Conservation (phyloP, 2,888 invertebrate species). For the Caenorhabditis uteleia region DNA sequence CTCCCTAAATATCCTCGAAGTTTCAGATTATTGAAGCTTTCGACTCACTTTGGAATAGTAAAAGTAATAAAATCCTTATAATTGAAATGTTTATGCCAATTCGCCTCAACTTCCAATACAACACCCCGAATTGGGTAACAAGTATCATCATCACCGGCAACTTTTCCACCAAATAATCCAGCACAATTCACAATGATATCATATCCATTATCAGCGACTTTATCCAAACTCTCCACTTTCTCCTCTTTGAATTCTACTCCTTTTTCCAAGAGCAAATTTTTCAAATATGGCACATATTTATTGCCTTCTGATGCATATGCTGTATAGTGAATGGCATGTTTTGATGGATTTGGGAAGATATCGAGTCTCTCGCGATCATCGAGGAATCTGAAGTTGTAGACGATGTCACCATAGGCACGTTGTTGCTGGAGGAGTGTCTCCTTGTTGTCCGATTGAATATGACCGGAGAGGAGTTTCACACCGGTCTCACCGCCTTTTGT, state of each 20-base stretch:
- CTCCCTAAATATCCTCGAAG: slow-evolving; percentile 26
- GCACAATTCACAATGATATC: slow-evolving; percentile 72
- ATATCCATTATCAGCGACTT: slow-evolving; percentile 62
- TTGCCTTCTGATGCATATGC: slow-evolving; percentile 65
- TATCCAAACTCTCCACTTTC: slow-evolving; percentile 47
- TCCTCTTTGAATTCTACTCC: slow-evolving; percentile 46
- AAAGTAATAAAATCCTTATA: slow-evolving; percentile 70
- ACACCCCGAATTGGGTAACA: slow-evolving; percentile 65
- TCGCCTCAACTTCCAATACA: slow-evolving; percentile 76
- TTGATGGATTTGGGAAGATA: slow-evolving; percentile 55
- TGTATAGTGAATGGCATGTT: slow-evolving; percentile 65
- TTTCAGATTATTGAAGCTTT: neutral
- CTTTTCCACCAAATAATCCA: slow-evolving; percentile 70
- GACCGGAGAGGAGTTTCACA: slow-evolving; percentile 63
- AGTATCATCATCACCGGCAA: slow-evolving; percentile 70
- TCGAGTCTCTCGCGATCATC: slow-evolving; percentile 48
- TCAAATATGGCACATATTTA: slow-evolving; percentile 67
- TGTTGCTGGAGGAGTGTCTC: slow-evolving; percentile 55
- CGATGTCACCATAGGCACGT: slow-evolving; percentile 57
- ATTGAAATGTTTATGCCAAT: slow-evolving; percentile 87
- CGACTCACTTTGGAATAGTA: slow-evolving; percentile 56
- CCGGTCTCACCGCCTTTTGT: slow-evolving; percentile 54
- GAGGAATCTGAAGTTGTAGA: slow-evolving; percentile 65
- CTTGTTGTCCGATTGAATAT: slow-evolving; percentile 62
- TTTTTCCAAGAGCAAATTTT: slow-evolving; percentile 23